Evolutionary conservation across 2,888 invertebrate species (phyloP).

Genomic region (Eueremaeus valkanovi): DNA sequence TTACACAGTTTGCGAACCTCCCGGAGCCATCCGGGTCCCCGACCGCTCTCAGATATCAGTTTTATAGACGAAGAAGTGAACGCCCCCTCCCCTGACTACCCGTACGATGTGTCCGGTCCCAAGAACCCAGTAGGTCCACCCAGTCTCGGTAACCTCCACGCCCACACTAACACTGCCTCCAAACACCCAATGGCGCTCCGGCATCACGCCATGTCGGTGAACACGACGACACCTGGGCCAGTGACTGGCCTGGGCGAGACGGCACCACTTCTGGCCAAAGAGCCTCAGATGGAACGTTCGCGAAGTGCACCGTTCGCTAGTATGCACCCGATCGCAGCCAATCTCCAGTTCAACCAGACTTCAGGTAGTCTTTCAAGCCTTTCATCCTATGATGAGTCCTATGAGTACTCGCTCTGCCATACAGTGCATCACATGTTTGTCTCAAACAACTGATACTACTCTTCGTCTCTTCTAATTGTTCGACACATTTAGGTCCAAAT

Average conservation of each 20-base stretch:
- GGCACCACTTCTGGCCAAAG: conserved; percentile 18
- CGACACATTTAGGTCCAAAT: conserved; percentile 16
- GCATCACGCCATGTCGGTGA: conserved; percentile 8
- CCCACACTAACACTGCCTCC: conserved; percentile 24
- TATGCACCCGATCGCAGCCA: conserved; percentile 11
- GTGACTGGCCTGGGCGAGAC: conserved; percentile 1
- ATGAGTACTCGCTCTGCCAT: no score
- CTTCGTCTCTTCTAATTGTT: conserved; percentile 39
- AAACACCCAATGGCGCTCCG: not conserved
- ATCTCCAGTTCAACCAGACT: not conserved
- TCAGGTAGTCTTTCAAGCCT: conserved; percentile 35
- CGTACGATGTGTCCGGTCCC: conserved; percentile 43
- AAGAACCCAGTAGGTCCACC: conserved; percentile 14
- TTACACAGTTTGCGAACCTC: conserved; percentile 73
- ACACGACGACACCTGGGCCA: not conserved
- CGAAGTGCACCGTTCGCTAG: conserved; percentile 19
- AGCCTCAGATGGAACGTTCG: conserved; percentile 13
- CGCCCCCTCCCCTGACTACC: conserved; percentile 52
- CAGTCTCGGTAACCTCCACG: conserved; percentile 22
- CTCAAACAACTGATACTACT: conserved; percentile 44
- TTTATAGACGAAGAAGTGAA: conserved; percentile 68
- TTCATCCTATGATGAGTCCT: conserved; percentile 43
- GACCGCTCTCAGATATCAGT: conserved; percentile 76
- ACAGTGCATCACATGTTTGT: not conserved
- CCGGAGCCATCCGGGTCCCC: conserved; percentile 69